Conservation (phyloP, 2,797 vertebrate genomes). For the Mustela erminea region DNA sequence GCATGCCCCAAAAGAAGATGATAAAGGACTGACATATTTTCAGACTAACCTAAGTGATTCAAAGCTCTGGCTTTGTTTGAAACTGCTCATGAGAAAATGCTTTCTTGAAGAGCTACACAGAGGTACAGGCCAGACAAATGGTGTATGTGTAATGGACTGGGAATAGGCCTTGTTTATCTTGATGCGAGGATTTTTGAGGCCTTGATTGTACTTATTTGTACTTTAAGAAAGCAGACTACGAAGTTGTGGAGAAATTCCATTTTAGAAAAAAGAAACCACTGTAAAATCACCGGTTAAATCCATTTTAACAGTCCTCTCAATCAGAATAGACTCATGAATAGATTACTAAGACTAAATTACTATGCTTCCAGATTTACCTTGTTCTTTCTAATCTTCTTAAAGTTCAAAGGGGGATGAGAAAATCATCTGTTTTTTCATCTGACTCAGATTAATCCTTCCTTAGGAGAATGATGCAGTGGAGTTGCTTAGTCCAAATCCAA, state of each 20-base stretch:
- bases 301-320: neutral
- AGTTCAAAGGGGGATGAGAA: neutral
- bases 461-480: neutral
- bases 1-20: neutral
- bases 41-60: neutral
- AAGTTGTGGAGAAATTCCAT: slow-evolving; percentile 1
- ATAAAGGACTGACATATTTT: neutral
- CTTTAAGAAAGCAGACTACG: neutral
- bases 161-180: neutral
- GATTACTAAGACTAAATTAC: neutral
- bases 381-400: slow-evolving; percentile 10
- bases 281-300: neutral
- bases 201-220: neutral
- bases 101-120: neutral
- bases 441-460: slow-evolving; percentile 2
- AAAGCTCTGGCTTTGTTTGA: slow-evolving; percentile 11
- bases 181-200: neutral
- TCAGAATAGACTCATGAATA: neutral
- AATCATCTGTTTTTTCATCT: neutral
- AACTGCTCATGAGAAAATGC: neutral
- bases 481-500: no score
- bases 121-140: neutral
- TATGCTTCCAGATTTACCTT: neutral
- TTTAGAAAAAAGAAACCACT: neutral
- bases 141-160: neutral